Base-by-base conservation (phyloP, 2,113 vertebrate species). In the Poeciliopsis occidentalis region DNA sequence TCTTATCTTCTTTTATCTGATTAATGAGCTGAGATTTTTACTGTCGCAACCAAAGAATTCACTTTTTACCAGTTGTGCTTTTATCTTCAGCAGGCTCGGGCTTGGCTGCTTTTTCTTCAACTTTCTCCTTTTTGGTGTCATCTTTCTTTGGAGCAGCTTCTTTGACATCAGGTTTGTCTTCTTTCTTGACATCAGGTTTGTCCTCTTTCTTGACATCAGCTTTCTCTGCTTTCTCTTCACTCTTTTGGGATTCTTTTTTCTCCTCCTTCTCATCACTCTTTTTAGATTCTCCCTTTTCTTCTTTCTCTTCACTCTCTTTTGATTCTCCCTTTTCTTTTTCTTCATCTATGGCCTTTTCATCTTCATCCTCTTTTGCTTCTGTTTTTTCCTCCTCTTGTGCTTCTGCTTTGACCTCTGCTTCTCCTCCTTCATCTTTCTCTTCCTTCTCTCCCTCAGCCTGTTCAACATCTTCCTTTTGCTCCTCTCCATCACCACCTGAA, bases 31-130 rank as follows among this genome's bases (percentile, higher is more conserved):
- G 76, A 61, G 44, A 39, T 67, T 76, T 75, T 60, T 39, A 65
- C 65, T 22, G 44, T 84, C 37, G 69, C 63, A 41, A 73, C n/a
- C 26, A 26, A 57, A 37, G 37, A 73, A 63, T 67, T 79, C 80
- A 87, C 84, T 85, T 84, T 66, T 91, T 85, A 27, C 41, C 85
- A 66, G 90, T 91, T 75, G 79, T 74, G 81, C 87, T 82, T 19
- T 82, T 88, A 3, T 84, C 78, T 32, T 82, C 79, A 8, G 81
- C 71, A 12, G 87, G 78, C 76, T 91, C 83, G 0, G 80, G 27
- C 70, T 92, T 82, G 72, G 75, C 47, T 32, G 80, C 34, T 69
- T 92, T 87, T 8, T 31, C 85, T 12, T 84, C 90, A 2, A 67
- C 84, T 66, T 92, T 91, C 69, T 82, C 88, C 73, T 89, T 79